Percentiles rank a stretch among this genome's conserved stretches.
These are phyloP conservation scores for Chinchilla lanigera DNA, from an alignment of 2,113 vertebrate genomes.

Conservation along the genomic window DNA sequence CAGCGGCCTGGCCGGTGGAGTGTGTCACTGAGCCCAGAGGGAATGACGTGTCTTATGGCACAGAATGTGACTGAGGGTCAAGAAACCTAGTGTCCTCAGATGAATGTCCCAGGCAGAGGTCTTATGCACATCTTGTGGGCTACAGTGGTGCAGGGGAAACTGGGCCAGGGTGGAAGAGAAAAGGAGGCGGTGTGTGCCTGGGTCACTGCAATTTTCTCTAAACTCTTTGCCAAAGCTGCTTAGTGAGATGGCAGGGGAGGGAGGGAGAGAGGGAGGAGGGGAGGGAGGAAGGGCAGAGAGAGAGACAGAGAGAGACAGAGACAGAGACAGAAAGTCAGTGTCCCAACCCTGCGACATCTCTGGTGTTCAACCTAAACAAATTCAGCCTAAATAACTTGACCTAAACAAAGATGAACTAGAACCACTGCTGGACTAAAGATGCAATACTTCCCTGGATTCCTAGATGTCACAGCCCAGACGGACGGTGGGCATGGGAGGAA, in stretches of 20 bases:
- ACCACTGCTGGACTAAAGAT: not conserved
- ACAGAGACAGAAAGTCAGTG: not conserved
- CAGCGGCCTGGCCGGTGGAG: not conserved
- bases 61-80: constrained; percentile 50
- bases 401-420: constrained; percentile 35
- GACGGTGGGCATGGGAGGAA: not conserved
- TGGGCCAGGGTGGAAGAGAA: constrained; percentile 50
- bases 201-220: constrained; percentile 64
- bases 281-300: no score
- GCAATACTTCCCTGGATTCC: not conserved
- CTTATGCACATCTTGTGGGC: constrained; percentile 14
- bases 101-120: constrained; percentile 33
- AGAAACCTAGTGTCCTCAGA: constrained; percentile 48
- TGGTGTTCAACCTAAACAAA: constrained; percentile 77
- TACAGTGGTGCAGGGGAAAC: not conserved
- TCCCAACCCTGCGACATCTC: constrained; percentile 54
- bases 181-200: not conserved
- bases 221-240: constrained; percentile 77
- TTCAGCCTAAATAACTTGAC: not conserved
- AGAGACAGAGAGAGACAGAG: no score
- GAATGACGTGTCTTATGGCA: constrained; percentile 25
- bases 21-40: not conserved
- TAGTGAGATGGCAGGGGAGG: constrained; percentile 54
- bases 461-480: not conserved
- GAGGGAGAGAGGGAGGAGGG: no score